Evolutionary conservation across 1,140 invertebrate genomes (phyloP).

Genomic region (Maniola jurtina): DNA sequence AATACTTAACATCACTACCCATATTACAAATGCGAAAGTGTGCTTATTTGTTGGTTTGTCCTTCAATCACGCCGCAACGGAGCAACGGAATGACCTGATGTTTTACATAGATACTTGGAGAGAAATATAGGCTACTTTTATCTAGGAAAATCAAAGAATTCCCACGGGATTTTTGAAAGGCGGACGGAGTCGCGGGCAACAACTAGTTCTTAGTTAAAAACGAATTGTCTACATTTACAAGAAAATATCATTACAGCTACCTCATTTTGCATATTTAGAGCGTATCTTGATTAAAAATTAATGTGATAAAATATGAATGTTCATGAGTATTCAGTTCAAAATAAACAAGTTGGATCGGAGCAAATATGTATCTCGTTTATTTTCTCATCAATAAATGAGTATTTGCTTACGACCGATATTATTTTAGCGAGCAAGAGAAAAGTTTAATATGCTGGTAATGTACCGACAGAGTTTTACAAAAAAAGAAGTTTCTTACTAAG

Average conservation of each 20-base stretch:
- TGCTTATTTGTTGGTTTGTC: too few species aligned
- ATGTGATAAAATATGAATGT: not conserved
- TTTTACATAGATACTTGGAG: too few species aligned
- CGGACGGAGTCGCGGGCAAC: too few species aligned
- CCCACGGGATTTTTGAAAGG: too few species aligned
- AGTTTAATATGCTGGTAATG: not conserved
- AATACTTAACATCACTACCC: too few species aligned
- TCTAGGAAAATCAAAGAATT: too few species aligned
- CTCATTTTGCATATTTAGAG: not conserved
- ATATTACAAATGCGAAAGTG: too few species aligned
- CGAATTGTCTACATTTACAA: not conserved
- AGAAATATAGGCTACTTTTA: too few species aligned
- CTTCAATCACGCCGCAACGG: too few species aligned
- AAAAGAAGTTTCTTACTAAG: not conserved
- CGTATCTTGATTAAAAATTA: not conserved
- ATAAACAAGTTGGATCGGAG: conserved; percentile 1
- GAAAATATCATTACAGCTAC: not conserved
- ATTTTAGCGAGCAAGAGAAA: not conserved
- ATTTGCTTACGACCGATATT: not conserved
- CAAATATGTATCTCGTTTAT: conserved; percentile 7
- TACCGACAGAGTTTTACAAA: not conserved
- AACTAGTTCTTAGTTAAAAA: not conserved
- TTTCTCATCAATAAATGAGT: conserved; percentile 4
- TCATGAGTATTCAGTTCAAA: not conserved
- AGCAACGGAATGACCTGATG: too few species aligned